phyloP scores from a whole-genome alignment of 2,797 vertebrate genomes.

The Nannoperca australis region DNA sequence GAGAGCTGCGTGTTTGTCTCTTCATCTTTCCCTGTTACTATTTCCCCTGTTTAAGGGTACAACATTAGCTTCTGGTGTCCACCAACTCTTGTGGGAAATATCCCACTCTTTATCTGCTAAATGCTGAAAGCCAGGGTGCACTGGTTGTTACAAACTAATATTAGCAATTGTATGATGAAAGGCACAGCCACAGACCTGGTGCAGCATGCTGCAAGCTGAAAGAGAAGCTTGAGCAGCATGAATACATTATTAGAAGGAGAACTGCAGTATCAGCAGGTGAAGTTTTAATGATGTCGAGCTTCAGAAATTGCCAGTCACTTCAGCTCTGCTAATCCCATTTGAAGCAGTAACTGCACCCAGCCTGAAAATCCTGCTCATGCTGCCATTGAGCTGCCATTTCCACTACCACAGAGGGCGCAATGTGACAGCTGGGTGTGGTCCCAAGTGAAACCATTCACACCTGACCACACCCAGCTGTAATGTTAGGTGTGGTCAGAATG shows the following conservation, averaged over 20 bases:
- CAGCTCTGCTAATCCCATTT: slow-evolving; percentile 25
- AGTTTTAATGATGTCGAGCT: slow-evolving; percentile 49
- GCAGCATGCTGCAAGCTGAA: slow-evolving; percentile 11
- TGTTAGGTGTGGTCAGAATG: not conserved
- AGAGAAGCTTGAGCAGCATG: slow-evolving; percentile 20
- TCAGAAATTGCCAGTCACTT: slow-evolving; percentile 41
- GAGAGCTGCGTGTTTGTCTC: no score
- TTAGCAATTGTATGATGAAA: not conserved
- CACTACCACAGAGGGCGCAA: not conserved
- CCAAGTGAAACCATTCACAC: not conserved
- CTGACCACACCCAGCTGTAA: slow-evolving; percentile 1
- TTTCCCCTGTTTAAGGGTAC: no score
- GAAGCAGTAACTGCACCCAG: slow-evolving; percentile 7
- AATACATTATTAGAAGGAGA: slow-evolving; percentile 46
- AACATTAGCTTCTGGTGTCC: no score
- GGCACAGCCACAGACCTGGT: not conserved
- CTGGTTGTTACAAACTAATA: not conserved
- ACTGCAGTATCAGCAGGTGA: slow-evolving; percentile 55
- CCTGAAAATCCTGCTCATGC: slow-evolving; percentile 7
- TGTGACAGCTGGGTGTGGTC: not conserved
- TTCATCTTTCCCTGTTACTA: no score
- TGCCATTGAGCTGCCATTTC: slow-evolving; percentile 12
- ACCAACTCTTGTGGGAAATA: no score
- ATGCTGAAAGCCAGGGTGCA: not conserved
- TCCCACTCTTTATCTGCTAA: no score